A percentile compares a stretch with the other conserved stretches of the same genome.
These are phyloP conservation scores for Caenorhabditis latens DNA, from an alignment of 1,140 invertebrate species.

Conservation along the genomic window DNA sequence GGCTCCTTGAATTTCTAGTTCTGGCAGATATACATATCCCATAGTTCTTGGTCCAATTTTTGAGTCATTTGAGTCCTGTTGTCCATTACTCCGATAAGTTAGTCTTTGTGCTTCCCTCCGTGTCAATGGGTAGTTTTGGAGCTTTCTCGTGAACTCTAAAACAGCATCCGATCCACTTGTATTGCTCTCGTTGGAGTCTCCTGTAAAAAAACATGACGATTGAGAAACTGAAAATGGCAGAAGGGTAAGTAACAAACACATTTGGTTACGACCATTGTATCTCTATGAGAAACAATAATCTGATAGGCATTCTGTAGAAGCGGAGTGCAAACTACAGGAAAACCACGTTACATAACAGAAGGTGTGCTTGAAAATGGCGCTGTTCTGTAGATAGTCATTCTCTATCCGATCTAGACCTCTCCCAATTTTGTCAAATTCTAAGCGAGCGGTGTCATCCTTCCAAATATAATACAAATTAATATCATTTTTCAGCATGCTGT, in stretches of 20 bases:
- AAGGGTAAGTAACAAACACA: conserved; percentile 47
- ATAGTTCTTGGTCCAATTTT: conserved; percentile 64
- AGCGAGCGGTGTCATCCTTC: no score
- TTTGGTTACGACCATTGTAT: neutral
- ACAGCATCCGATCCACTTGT: conserved; percentile 76
- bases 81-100: conserved; percentile 72
- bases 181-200: conserved; percentile 76
- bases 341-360: conserved; percentile 40
- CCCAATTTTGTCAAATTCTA: no score
- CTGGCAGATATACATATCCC: conserved; percentile 74
- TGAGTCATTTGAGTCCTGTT: conserved; percentile 74
- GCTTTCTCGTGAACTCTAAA: conserved; percentile 76
- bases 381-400: no score
- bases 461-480: neutral
- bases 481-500: neutral
- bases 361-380: neutral
- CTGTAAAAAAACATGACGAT: conserved; percentile 45
- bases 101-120: conserved; percentile 74
- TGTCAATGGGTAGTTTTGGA: conserved; percentile 77
- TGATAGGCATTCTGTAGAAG: conserved; percentile 25
- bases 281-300: neutral
- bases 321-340: conserved; percentile 15
- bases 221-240: neutral
- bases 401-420: no score
- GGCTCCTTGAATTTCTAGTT: conserved; percentile 76